Percentiles rank a stretch among this genome's conserved stretches.
Conservation (phyloP, 1,140 invertebrate genomes). For the Philaenus spumarius region DNA sequence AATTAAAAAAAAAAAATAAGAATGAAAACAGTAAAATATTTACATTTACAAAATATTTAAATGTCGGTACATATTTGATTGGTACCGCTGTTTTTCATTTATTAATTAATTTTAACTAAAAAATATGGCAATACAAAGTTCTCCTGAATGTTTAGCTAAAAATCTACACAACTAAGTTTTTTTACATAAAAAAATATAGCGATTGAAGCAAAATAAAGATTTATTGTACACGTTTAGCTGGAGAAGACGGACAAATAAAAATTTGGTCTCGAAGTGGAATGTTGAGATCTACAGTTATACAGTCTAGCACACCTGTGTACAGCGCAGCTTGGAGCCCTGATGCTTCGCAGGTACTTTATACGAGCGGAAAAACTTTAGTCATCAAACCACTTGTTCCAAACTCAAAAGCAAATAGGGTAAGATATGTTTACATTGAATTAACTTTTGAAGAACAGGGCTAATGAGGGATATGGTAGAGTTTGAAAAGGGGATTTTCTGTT, state of each 20-base stretch:
- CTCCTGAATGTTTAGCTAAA: background rate
- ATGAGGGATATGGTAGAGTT: too few species aligned
- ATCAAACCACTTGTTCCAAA: conserved; percentile 89
- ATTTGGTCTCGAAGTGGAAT: conserved; percentile 96
- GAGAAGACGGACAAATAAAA: conserved; percentile 94
- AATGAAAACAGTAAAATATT: too few species aligned
- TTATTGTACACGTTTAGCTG: conserved; percentile 49
- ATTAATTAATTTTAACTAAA: background rate
- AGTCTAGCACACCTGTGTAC: conserved; percentile 73
- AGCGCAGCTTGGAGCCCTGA: conserved; percentile 83
- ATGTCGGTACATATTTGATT: background rate
- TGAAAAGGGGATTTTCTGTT: too few species aligned
- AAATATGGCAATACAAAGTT: background rate
- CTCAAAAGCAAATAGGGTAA: conserved; percentile 74
- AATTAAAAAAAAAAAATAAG: too few species aligned
- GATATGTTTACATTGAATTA: background rate
- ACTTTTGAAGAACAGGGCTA: background rate
- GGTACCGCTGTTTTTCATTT: background rate
- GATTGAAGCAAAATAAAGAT: background rate
- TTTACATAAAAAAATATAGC: conserved; percentile 3
- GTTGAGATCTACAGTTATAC: conserved; percentile 82
- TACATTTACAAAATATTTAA: background rate
- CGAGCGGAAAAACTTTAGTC: conserved; percentile 71
- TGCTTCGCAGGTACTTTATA: conserved; percentile 75
- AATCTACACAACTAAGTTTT: background rate